Percentiles rank a stretch among this genome's conserved stretches.
Conservation (phyloP, 2,888 invertebrate genomes). For the Dastarcus helophoroides region DNA sequence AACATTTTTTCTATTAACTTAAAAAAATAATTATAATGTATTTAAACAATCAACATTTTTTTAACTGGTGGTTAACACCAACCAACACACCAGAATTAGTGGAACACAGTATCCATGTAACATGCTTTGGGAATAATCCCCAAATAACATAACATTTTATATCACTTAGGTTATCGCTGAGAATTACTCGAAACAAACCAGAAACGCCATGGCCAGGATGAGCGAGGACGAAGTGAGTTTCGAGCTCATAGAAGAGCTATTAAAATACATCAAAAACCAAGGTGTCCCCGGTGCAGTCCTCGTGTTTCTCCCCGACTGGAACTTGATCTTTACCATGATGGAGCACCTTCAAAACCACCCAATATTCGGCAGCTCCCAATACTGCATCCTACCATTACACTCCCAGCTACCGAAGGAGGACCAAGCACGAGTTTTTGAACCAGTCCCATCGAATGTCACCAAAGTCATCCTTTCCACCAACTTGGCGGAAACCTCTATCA, state of each 20-base stretch:
- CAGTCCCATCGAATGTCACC: slow-evolving; percentile 70
- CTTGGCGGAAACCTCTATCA: slow-evolving; percentile 96
- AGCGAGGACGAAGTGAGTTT: slow-evolving; percentile 89
- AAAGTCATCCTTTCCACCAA: slow-evolving; percentile 96
- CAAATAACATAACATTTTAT: no score
- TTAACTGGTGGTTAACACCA: no score
- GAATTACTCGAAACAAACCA: slow-evolving; percentile 50
- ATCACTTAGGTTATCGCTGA: no score
- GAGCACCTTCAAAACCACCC: slow-evolving; percentile 61
- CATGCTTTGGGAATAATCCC: no score
- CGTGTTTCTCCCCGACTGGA: slow-evolving; percentile 95
- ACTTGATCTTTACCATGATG: slow-evolving; percentile 86
- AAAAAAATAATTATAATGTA: no score
- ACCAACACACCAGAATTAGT: no score
- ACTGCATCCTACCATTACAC: slow-evolving; percentile 84
- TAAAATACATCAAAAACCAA: slow-evolving; percentile 48
- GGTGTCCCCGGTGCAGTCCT: slow-evolving; percentile 64
- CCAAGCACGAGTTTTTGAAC: slow-evolving; percentile 84
- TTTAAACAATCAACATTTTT: no score
- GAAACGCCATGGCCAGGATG: slow-evolving; percentile 58
- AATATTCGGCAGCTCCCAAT: slow-evolving; percentile 45
- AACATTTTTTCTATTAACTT: no score
- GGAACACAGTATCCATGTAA: no score
- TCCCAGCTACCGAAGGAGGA: slow-evolving; percentile 94
- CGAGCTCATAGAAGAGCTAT: slow-evolving; percentile 77